Base-by-base conservation (phyloP, 1,140 invertebrate species). In the Trichonephila clavata region DNA sequence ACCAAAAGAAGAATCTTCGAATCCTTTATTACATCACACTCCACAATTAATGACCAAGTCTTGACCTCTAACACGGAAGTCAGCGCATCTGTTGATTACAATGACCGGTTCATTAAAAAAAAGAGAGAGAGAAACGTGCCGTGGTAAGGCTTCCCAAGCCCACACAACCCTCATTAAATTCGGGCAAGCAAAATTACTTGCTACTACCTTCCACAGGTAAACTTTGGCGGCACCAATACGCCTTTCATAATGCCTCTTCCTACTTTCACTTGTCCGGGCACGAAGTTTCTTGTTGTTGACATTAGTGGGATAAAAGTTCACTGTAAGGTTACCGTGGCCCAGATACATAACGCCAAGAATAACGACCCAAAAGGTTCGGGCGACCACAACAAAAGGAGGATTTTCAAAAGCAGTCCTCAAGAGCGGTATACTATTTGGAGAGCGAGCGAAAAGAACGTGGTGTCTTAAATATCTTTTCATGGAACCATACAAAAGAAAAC, bases 291-390 rank as follows among this genome's bases (percentile, higher is more conserved):
- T 13, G 83, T 21, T 13, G 59, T 50, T 65, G 92, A 87, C 92
- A 93, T 93, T 93, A 84, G 92, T 93, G 87, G 92, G 92, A 84
- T 93, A 93, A 93, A 87, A 93, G 92, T 93, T 87, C 92, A 93
- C 50, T 18, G 43, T n/a, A 43, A 71, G 86, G 92, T 93, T 87
- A 63, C 20, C 57, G 21, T 88, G 84, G 84, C 92, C 92, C 59
- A 93, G 63, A 87, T 93, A 71, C 90, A 71, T 59, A 71, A 24
- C 63, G 5, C 71, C 88, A 50, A 59, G 83, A 77, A 39, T 77
- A 77, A 77, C 71, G 68, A 77, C 68, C 32, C 83, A 24, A 60
- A 84, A 20, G 50, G 57, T 60, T 84, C 83, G 14, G 10, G n/a
- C 80, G 39, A 59, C 57, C 83, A 27, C 24, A 60, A 84, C 83